Evolutionary conservation across 2,113 vertebrate species (phyloP).

Genomic region (Leucoraja erinaceus): DNA sequence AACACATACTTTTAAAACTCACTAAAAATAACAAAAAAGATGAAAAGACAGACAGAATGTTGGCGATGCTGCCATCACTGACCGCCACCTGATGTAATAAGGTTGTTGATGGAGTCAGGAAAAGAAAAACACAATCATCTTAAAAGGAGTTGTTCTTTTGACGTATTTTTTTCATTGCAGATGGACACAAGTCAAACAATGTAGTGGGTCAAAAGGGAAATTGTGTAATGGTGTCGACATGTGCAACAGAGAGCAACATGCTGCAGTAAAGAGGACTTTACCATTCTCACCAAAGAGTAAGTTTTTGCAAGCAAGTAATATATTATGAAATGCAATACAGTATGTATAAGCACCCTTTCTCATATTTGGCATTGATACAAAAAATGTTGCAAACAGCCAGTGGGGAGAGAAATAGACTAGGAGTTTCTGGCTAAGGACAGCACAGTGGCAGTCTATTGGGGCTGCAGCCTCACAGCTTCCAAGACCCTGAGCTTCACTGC

Average conservation of each 20-base stretch:
- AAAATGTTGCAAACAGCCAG: no score
- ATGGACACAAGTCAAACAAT: neutral
- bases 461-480: no score
- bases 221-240: neutral
- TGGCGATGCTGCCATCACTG: no score
- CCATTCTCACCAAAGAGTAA: neutral
- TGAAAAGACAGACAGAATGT: neutral
- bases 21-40: neutral
- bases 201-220: neutral
- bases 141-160: slow-evolving; percentile 4
- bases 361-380: neutral
- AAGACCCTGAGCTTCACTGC: no score
- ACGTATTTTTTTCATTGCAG: slow-evolving; percentile 19
- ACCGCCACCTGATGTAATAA: no score
- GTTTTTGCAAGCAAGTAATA: neutral
- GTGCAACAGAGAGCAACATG: neutral
- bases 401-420: no score
- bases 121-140: neutral
- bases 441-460: no score
- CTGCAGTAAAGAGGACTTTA: neutral
- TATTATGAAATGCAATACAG: neutral
- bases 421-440: no score
- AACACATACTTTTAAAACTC: no score
- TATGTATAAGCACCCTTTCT: neutral
- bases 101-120: slow-evolving; percentile 10